Evolutionary conservation across 2,888 invertebrate species (phyloP), one percentile per base, ranked within the genome.

Genomic region (Azorinus chamasolen): DNA sequence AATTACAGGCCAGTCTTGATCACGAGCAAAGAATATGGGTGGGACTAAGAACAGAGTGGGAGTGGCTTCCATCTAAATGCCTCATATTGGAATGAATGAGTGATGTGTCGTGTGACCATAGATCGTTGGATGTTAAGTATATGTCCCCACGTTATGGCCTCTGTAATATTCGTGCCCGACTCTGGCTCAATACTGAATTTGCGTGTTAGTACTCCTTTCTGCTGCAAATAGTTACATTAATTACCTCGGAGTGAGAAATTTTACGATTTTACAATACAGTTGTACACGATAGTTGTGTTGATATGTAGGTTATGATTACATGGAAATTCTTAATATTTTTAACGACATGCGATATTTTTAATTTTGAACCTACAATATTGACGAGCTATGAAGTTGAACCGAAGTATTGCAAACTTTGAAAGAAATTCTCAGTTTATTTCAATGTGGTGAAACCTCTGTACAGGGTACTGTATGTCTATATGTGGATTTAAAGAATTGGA

Each of bases 61-160:
- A 22, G 77, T 55, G 51, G 65, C 64, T 54, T 43, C 5, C 57
- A 62, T 73, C 80, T 71, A 62, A 58, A 77, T 62, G 73, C 73
- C 73, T 70, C 65, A 53, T 63, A 59, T 50, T 71, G 59, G 77
- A 70, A 64, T 70, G 72, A 77, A 71, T 81, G 74, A 77, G 62
- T 76, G 80, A 81, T 81, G 66, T 76, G 77, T 69, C 76, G 80
- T 76, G 71, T 77, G 77, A 76, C 77, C 76, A 71, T 62, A 62
- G 69, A 72, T 58, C 66, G 73, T 70, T 69, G 43, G 68, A 65
- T 57, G 77, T 74, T 81, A 81, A 81, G 77, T 81, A 81, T 74
- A 72, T 79, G 79, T 71, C 80, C 70, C 66, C 76, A 73, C 75
- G 80, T 70, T 66, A 77, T 77, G 69, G 73, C 55, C 76, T 41